Evolutionary conservation across 2,888 invertebrate species (phyloP), one percentile per base, ranked within the genome.

Genomic region (Leptopilina syphax): DNA sequence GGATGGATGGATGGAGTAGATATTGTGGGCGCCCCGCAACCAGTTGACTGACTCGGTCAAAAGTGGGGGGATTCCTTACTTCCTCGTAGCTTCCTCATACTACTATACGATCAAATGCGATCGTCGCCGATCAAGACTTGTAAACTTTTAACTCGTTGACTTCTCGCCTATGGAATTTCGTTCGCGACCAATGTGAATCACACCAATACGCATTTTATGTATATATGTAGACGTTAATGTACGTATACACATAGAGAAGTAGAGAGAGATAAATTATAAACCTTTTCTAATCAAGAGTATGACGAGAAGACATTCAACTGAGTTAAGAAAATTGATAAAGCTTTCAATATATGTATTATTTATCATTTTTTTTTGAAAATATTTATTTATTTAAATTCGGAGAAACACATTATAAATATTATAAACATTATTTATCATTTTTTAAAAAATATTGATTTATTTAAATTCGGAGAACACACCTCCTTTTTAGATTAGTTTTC

Each of bases 71-170:
- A 83, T 84, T 84, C 83, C 83, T 84, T 86, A 88, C 89, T 90
- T 89, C 88, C 90, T 89, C 85, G 87, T 87, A 86, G 84, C 88
- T 88, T 88, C 88, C 87, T 87, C 86, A 86, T 88, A 85, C 82
- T 82, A 18, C 18, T 18, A 78, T 34, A 50, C 50, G 79, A 54
- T 60, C 41, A 70, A 54, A 24, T 70, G 63, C 63, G 18, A 60
- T 60, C 60, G 60, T 60, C 60, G n/a, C 7, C 27, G 5, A 47
- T 18, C 24, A 50, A 70, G 68, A 50, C 68, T 70, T 47, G 68
- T 50, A 50, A 47, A 70, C 47, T 10, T 70, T 70, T 70, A 50
- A 27, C 50, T 70, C 68, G 68, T 70, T 70, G 68, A 70, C 68
- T 68, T 50, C 44, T 47, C 68, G 68, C 24, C 68, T 68, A 10